Base-by-base conservation (phyloP, 2,888 invertebrate genomes). In the Escarpia spicata region DNA sequence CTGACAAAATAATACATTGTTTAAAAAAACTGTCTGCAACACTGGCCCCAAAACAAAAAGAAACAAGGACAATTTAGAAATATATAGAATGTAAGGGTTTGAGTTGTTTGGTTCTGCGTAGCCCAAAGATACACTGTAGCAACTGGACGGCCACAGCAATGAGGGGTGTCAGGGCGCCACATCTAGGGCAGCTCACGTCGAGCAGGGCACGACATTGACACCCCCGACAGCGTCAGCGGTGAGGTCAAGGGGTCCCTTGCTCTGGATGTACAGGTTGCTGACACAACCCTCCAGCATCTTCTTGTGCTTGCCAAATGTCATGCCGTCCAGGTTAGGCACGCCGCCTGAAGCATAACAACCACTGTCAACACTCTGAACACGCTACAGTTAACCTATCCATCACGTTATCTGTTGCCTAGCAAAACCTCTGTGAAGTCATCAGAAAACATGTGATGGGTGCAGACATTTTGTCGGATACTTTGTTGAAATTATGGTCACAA, bases 221-320 rank as follows among this genome's bases (percentile, higher is more conserved):
- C 94, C 94, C 15, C 93, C 92, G 1, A 93, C 58, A 43, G 93
- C 93, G 43, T 93, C 93, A 43, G 43, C 43, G 43, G 89, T 52
- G 31, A 94, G 91, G 93, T 93, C 93, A n/a, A 94, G 75, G n/a
- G 94, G 94, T 15, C 92, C 93, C 9, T 91, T 91, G 43, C 37
- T n/a, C 45, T 92, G 90, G 37, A 94, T 60, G 75, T 92, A 75
- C 52, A 94, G 45, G 45, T 94, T 90, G 10, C 89, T 75, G 44
- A 94, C 91, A 90, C 94, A 94, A 37, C 94, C 94, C 8, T 92
- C 89, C 26, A 94, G 91, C 43, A 92, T 92, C 4, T 89, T 31
- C 12, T 58, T 37, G 75, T 92, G 93, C 43, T 37, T 45, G n/a
- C 93, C 93, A 45, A 92, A 92, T 6, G 94, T 94, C 94, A 94